Evolutionary conservation across 2,113 vertebrate species (phyloP).

Genomic region (Calidris pygmaea): DNA sequence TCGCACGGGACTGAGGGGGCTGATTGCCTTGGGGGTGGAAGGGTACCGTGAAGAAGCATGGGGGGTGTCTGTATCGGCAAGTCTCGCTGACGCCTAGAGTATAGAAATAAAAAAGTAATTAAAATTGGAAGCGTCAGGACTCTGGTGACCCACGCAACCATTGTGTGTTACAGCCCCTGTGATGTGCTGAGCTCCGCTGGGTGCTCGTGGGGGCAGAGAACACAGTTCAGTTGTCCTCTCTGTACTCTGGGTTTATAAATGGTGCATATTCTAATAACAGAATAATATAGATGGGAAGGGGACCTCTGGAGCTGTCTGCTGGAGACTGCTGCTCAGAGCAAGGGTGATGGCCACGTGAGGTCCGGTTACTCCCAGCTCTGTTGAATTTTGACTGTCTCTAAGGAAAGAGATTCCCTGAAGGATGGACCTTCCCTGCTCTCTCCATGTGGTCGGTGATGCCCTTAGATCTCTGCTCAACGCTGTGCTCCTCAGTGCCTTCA

Average conservation of each 20-base stretch:
- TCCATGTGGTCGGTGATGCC: too few species aligned
- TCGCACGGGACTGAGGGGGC: neutral
- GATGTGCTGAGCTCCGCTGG: neutral
- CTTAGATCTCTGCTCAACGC: neutral
- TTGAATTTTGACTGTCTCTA: neutral
- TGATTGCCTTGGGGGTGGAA: neutral
- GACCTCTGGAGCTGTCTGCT: neutral
- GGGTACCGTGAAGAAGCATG: neutral
- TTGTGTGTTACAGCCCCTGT: neutral
- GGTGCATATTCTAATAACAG: neutral
- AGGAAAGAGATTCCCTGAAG: neutral
- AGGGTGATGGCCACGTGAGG: rapidly evolving
- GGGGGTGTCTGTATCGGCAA: neutral
- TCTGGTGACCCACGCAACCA: neutral
- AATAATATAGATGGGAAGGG: neutral
- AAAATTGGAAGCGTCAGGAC: neutral
- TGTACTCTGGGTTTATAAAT: neutral
- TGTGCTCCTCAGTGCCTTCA: neutral
- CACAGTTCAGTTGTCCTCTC: neutral
- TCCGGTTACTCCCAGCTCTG: neutral
- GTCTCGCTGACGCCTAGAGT: neutral
- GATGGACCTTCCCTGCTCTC: neutral
- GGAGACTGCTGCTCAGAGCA: neutral
- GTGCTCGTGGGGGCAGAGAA: neutral
- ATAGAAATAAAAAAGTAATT: neutral